A percentile compares a stretch with the other conserved stretches of the same genome.
Conservation (phyloP, 2,888 invertebrate species). For the Pollenia griseotomentosa region DNA sequence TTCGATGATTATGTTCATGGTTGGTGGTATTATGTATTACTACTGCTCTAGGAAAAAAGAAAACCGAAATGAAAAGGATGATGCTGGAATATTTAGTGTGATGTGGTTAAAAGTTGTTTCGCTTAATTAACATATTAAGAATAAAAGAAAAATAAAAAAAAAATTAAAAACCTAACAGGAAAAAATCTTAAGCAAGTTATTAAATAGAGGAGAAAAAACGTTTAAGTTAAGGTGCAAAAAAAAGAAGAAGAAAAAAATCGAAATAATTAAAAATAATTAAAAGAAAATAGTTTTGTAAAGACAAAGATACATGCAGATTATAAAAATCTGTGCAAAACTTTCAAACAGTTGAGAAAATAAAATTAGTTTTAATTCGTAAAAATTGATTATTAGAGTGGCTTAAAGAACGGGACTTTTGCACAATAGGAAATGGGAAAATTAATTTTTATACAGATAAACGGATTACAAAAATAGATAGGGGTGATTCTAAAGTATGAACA, state of each 20-base stretch:
- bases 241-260: background rate
- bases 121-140: constrained; percentile 68
- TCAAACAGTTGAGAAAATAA: background rate
- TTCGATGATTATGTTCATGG: constrained; percentile 37
- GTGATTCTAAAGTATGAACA: too few species aligned
- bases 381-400: too few species aligned
- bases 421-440: too few species aligned
- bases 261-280: constrained; percentile 38
- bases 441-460: too few species aligned
- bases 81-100: background rate
- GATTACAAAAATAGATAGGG: too few species aligned
- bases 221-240: background rate
- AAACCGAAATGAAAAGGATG: background rate
- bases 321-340: background rate
- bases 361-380: background rate
- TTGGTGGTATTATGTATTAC: constrained; percentile 11
- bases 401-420: too few species aligned
- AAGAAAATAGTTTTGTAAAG: constrained; percentile 9
- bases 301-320: constrained; percentile 24
- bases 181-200: constrained; percentile 17
- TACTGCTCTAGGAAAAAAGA: background rate
- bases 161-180: background rate
- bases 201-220: constrained; percentile 1
- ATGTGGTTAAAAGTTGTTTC: constrained; percentile 58
- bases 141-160: constrained; percentile 11